Percentiles rank a stretch among this genome's conserved stretches.
Conservation (phyloP, 2,797 vertebrate species). For the Corythornis leucogaster region DNA sequence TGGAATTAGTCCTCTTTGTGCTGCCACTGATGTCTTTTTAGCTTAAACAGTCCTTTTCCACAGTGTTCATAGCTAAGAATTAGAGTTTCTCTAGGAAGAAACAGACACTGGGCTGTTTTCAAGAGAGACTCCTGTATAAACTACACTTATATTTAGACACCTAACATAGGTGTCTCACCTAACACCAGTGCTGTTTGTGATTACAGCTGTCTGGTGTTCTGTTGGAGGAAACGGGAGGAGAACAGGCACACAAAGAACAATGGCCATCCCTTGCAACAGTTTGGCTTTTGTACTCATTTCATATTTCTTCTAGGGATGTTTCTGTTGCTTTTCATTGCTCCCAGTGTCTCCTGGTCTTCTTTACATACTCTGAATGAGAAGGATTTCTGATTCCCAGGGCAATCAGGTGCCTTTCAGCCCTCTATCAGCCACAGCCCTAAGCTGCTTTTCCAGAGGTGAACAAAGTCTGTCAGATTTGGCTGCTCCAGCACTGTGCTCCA, state of each 20-base stretch:
- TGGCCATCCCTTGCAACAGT: background rate
- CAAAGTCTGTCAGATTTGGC: background rate
- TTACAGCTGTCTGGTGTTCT: rapidly evolving
- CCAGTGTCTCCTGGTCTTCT: background rate
- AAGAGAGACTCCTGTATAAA: background rate
- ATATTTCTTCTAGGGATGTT: background rate
- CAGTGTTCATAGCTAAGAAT: rapidly evolving
- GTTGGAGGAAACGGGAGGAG: background rate
- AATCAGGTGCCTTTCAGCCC: background rate
- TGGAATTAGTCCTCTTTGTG: background rate
- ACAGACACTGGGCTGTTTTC: background rate
- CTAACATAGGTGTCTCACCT: background rate
- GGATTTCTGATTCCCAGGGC: background rate
- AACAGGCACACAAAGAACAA: background rate
- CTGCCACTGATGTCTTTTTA: rapidly evolving
- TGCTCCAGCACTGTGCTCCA: background rate
- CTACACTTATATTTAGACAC: background rate
- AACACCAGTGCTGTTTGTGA: background rate
- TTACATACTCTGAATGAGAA: background rate
- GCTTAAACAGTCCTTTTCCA: background rate
- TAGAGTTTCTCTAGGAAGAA: background rate
- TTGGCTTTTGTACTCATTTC: background rate
- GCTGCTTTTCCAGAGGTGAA: rapidly evolving
- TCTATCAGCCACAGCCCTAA: background rate
- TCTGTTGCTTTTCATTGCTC: background rate